These are phyloP conservation scores for Dasyprocta punctata DNA, from an alignment of 2,113 vertebrate genomes.

Conservation along the genomic window DNA sequence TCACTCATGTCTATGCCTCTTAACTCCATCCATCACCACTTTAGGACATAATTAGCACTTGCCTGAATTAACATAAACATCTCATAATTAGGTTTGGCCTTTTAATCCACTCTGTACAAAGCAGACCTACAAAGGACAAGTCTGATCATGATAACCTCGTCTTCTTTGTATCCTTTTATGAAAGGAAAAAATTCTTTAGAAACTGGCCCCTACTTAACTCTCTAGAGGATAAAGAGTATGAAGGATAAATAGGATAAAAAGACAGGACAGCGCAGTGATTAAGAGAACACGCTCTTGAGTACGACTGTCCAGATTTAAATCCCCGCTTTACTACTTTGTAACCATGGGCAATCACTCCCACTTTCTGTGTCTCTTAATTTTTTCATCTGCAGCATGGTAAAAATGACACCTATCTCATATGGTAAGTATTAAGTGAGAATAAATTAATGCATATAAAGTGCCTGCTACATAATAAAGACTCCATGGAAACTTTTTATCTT, in stretches of 20 bases:
- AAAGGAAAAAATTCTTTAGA: conserved; percentile 3
- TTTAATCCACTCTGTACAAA: not conserved
- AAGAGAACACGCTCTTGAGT: not conserved
- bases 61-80: not conserved
- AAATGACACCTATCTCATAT: not conserved
- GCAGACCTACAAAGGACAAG: not conserved
- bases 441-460: not conserved
- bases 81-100: not conserved
- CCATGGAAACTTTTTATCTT: not conserved
- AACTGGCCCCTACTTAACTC: not conserved
- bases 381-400: not conserved
- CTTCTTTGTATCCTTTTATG: not conserved
- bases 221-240: not conserved
- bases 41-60: not conserved
- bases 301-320: not conserved
- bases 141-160: not conserved
- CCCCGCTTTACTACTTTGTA: not conserved
- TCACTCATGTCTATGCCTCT: not conserved
- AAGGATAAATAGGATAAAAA: not conserved
- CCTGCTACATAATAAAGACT: not conserved
- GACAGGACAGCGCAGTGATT: not conserved
- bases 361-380: not conserved
- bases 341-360: not conserved
- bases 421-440: not conserved
- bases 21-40: not conserved